These are phyloP conservation scores for Pangasianodon gigas DNA, from an alignment of 2,113 vertebrate genomes.

Conservation along the genomic window DNA sequence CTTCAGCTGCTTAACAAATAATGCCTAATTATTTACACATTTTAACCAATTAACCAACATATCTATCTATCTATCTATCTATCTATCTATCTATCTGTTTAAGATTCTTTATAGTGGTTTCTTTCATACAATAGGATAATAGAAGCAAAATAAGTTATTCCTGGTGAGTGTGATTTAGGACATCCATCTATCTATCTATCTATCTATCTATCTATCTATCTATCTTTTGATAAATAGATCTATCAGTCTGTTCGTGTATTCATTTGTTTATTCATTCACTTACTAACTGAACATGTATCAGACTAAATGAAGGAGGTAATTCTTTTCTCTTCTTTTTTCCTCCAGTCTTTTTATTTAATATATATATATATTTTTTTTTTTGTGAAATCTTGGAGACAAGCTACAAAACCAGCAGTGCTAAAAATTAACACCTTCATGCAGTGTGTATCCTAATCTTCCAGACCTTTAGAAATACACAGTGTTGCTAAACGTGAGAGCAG, in stretches of 20 bases:
- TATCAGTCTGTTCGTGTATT: not conserved
- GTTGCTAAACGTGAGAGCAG: conserved; percentile 9
- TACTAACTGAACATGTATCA: not conserved
- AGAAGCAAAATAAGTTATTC: too few relatives aligned
- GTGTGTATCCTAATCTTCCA: not conserved
- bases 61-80: not conserved
- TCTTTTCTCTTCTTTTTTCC: not conserved
- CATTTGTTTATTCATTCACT: not conserved
- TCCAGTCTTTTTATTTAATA: not conserved
- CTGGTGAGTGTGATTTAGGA: too few relatives aligned
- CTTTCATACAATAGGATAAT: too few relatives aligned
- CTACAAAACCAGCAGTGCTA: not conserved
- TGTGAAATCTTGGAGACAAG: not conserved
- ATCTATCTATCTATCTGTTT: not conserved
- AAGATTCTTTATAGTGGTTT: too few relatives aligned
- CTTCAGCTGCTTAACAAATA: not conserved
- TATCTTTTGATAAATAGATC: not conserved
- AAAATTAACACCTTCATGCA: not conserved
- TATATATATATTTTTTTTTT: not conserved
- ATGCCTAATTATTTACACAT: not conserved
- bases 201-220: not conserved
- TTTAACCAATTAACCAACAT: not conserved
- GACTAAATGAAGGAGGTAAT: not conserved
- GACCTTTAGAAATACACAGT: not conserved
- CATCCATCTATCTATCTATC: not conserved